Evolutionary conservation across 2,113 vertebrate species (phyloP).

Genomic region (Hypomesus transpacificus): DNA sequence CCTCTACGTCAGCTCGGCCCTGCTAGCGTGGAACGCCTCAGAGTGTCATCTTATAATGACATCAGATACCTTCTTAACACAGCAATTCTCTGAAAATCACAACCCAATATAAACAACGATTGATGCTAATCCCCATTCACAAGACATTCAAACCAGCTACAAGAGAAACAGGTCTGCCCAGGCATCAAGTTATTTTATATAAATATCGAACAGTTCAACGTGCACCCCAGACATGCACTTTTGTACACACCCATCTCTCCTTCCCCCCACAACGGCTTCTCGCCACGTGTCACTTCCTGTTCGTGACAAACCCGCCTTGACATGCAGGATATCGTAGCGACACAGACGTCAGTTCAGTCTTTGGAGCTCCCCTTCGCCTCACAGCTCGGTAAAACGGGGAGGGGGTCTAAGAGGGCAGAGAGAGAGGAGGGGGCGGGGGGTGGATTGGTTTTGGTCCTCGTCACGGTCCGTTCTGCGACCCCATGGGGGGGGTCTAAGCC

Average conservation of each 20-base stretch:
- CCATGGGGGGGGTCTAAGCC: slow-evolving; percentile 75
- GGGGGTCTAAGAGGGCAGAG: slow-evolving; percentile 7
- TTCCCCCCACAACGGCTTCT: slow-evolving; percentile 21
- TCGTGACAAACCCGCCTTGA: slow-evolving; percentile 27
- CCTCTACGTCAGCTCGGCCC: too few species aligned
- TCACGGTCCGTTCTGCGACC: slow-evolving; percentile 7
- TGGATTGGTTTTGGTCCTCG: slow-evolving; percentile 44
- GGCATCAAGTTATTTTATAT: slow-evolving; percentile 17
- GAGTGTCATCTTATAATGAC: background rate
- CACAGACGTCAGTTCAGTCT: slow-evolving; percentile 43
- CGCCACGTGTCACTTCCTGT: slow-evolving; percentile 23
- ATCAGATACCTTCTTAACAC: slow-evolving; percentile 6
- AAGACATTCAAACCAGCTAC: slow-evolving; percentile 13
- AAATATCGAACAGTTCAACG: slow-evolving; percentile 24
- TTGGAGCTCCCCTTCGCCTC: slow-evolving; percentile 44
- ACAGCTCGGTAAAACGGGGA: slow-evolving; percentile 15
- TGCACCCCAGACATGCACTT: slow-evolving; percentile 36
- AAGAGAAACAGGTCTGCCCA: slow-evolving; percentile 9
- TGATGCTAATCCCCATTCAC: background rate
- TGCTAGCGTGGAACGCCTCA: too few species aligned
- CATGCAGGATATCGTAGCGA: slow-evolving; percentile 10
- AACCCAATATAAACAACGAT: slow-evolving; percentile 29
- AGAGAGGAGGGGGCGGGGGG: slow-evolving; percentile 30
- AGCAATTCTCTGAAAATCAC: slow-evolving; percentile 7
- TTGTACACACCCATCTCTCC: slow-evolving; percentile 32